Base-by-base conservation (phyloP, 2,797 vertebrate species). In the Dermochelys coriacea region DNA sequence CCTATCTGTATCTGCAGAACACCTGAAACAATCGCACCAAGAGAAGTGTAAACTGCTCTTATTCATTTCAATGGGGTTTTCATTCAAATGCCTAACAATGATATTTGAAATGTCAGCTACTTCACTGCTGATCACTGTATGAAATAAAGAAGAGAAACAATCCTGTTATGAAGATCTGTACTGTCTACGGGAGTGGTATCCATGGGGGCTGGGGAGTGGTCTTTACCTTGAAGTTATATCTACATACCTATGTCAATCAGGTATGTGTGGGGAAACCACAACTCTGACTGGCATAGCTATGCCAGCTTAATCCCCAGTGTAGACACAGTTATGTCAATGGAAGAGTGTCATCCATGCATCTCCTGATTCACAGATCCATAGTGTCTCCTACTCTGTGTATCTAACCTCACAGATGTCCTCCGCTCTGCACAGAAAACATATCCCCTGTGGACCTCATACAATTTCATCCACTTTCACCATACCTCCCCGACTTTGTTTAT, bases 111-210 rank as follows among this genome's bases (percentile, higher is more conserved):
- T 41, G 50, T 27, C 25, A 41, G 59, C 5, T 27, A 50, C 1
- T 6, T 4, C 4, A 49, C 37, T 41, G 29, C 15, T 90, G 0
- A 0, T 34, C 52, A 71, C 47, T 51, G 19, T 52, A 61, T 31
- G 34, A 4, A 37, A 68, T n/a, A 84, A 27, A 45, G 21, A n/a
- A 9, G 1, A 14, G 8, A 2, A 41, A 77, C 41, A 89, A 79
- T 23, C 21, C 9, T 45, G 88, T 68, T 50, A 1, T 74, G 80
- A 85, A 59, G 27, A 18, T 23, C 9, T 1, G 1, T 0, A 1
- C 21, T 75, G 5, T 23, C 86, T 81, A 16, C 2, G 37, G 1
- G 0, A 0, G 0, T 78, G 54, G 80, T 7, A 2, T 52, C 15
- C 84, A 55, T 0, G 1, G 50, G 41, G 21, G 16, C 71, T 85